Evolutionary conservation across 2,113 vertebrate genomes (phyloP).

Genomic region (Rhea pennata): DNA sequence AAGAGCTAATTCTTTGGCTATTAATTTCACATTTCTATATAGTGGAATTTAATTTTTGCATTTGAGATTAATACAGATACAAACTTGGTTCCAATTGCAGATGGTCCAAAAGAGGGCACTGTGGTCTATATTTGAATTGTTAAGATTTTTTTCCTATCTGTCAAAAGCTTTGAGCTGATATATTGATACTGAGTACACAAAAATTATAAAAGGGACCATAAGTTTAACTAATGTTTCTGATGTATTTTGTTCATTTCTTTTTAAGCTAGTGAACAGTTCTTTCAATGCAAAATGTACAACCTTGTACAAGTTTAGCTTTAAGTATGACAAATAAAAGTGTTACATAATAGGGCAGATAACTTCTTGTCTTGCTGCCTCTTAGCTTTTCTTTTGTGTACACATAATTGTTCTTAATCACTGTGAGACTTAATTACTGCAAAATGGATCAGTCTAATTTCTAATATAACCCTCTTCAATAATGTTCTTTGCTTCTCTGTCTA

Average conservation of each 20-base stretch:
- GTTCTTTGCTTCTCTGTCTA: neutral
- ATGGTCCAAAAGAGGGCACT: neutral
- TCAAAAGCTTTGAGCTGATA: neutral
- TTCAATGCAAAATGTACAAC: neutral
- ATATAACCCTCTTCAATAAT: neutral
- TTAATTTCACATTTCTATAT: neutral
- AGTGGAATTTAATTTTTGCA: neutral
- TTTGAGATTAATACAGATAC: neutral
- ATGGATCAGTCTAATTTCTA: neutral
- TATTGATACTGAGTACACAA: neutral
- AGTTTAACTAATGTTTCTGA: neutral
- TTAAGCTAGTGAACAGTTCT: neutral
- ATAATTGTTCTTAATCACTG: neutral
- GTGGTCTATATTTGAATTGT: neutral
- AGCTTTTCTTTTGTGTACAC: neutral
- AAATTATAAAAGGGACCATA: neutral
- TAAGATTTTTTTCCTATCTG: neutral
- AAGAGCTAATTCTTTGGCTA: neutral
- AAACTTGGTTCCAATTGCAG: neutral
- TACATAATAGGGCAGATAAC: slow-evolving; percentile 21
- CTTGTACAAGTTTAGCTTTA: slow-evolving; percentile 34
- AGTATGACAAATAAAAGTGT: slow-evolving; percentile 16
- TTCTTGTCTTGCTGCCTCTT: neutral
- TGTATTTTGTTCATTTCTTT: neutral
- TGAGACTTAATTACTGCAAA: neutral